Base-by-base conservation (phyloP, 2,797 vertebrate species). In the Lophius americanus region DNA sequence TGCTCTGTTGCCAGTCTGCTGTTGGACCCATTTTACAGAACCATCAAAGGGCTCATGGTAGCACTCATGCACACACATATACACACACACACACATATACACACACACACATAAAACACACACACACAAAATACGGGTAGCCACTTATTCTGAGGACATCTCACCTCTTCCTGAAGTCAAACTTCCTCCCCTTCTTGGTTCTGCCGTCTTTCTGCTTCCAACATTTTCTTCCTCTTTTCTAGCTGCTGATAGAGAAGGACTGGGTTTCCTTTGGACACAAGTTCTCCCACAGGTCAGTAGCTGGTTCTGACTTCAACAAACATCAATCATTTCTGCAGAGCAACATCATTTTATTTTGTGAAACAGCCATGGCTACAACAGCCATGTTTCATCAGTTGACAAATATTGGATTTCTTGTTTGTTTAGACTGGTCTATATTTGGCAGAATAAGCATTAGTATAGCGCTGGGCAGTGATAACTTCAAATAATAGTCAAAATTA, bases 191-290 rank as follows among this genome's bases (percentile, higher is more conserved):
- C 23, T 2, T 41, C 9, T 38, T 9, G 41, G 2, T 42, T 13
- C 4, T 33, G 10, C 4, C 33, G 9, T 48, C 35, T n/a, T 60
- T 11, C 7, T 9, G 36, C 5, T 43, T 11, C 13, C 4, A 3
- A 6, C n/a, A 38, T 53, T 14, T 56, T 43, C 54, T 14, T 73
- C 48, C 87, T 68, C 73, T 78, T 41, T 11, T 51, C 3, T 7
- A 99, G 98, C 92, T 96, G 50, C 93, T 99, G 86, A 95, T 99
- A 75, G 97, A 99, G 90, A 97, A 94, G 82, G 98, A 99, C 78
- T 99, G 98, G 97, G 89, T 98, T 88, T 96, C 96, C 42, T 99
- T 98, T 77, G 97, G 98, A 55, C 97, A 99, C 92, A 99, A 99
- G 88, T 99, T 98, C 91, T 98, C 96, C 71, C 97, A 99, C 90